A percentile compares a stretch with the other conserved stretches of the same genome.
These are phyloP conservation scores for Drosophila teissieri DNA, from an alignment of 1,140 invertebrate species.

Conservation along the genomic window DNA sequence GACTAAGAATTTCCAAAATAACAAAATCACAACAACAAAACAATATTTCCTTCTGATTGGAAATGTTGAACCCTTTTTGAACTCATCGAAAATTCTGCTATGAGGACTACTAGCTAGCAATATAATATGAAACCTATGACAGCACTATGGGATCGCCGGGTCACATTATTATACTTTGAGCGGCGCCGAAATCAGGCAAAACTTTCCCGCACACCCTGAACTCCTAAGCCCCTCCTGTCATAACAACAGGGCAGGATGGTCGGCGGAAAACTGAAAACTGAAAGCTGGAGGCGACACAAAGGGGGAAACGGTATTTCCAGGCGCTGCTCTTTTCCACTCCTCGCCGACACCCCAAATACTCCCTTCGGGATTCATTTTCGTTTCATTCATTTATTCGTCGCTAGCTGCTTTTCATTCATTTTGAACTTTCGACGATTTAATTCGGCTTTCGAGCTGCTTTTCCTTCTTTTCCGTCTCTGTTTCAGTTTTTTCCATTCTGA, in stretches of 20 bases:
- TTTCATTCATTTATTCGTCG: slow-evolving; percentile 78
- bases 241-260: slow-evolving; percentile 54
- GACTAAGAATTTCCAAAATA: too few species aligned
- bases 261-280: slow-evolving; percentile 23
- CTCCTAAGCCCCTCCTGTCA: slow-evolving; percentile 43
- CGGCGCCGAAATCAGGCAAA: slow-evolving; percentile 72
- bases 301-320: slow-evolving; percentile 57
- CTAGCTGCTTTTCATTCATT: slow-evolving; percentile 70
- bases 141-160: slow-evolving; percentile 29
- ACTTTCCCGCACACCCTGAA: slow-evolving; percentile 31
- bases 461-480: slow-evolving; percentile 19
- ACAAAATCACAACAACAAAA: too few species aligned
- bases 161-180: slow-evolving; percentile 80
- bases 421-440: slow-evolving; percentile 76
- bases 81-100: background rate
- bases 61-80: too few species aligned
- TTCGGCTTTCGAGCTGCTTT: slow-evolving; percentile 65
- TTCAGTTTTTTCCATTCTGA: slow-evolving; percentile 20
- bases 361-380: slow-evolving; percentile 69
- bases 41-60: too few species aligned
- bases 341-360: slow-evolving; percentile 11
- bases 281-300: slow-evolving; percentile 19
- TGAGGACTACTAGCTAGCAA: background rate
- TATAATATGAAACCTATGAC: slow-evolving; percentile 6
- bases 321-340: slow-evolving; percentile 61